A percentile compares a stretch with the other conserved stretches of the same genome.
Conservation (phyloP, 2,888 invertebrate genomes). For the Punctoribates punctum region DNA sequence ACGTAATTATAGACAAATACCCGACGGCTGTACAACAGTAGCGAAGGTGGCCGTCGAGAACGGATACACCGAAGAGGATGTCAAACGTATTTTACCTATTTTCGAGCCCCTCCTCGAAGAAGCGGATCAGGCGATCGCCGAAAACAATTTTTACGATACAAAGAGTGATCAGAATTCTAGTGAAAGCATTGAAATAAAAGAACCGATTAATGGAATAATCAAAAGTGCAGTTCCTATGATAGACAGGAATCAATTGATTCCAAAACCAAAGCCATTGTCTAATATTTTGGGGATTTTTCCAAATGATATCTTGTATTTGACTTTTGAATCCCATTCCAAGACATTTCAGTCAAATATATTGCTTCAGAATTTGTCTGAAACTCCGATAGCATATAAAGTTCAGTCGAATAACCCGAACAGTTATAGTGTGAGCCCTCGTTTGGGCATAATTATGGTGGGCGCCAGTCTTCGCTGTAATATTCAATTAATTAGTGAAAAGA, state of each 20-base stretch:
- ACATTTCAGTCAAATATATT: constrained; percentile 1
- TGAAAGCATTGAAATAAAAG: constrained; percentile 10
- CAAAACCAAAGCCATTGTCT: background rate
- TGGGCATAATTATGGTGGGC: constrained; percentile 34
- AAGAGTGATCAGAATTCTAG: background rate
- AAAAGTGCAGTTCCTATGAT: background rate
- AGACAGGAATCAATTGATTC: background rate
- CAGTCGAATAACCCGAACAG: constrained; percentile 38
- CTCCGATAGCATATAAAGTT: constrained; percentile 41
- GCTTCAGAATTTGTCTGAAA: constrained; percentile 17
- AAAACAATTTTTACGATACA: constrained; percentile 10
- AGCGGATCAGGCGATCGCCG: constrained; percentile 32
- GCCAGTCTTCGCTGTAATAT: constrained; percentile 16
- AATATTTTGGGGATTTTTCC: constrained; percentile 23
- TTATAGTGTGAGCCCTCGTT: constrained; percentile 36
- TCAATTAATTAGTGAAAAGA: background rate
- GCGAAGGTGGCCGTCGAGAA: constrained; percentile 27
- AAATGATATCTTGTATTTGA: constrained; percentile 1
- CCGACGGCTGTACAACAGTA: constrained; percentile 28
- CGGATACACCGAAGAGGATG: constrained; percentile 35
- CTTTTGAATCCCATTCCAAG: background rate
- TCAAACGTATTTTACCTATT: constrained; percentile 21
- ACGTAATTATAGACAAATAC: constrained; percentile 42
- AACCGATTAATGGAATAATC: background rate
- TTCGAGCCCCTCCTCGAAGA: constrained; percentile 41